Evolutionary conservation across 2,888 invertebrate species (phyloP), one percentile per base, ranked within the genome.

Genomic region (Apodemia duryi): DNA sequence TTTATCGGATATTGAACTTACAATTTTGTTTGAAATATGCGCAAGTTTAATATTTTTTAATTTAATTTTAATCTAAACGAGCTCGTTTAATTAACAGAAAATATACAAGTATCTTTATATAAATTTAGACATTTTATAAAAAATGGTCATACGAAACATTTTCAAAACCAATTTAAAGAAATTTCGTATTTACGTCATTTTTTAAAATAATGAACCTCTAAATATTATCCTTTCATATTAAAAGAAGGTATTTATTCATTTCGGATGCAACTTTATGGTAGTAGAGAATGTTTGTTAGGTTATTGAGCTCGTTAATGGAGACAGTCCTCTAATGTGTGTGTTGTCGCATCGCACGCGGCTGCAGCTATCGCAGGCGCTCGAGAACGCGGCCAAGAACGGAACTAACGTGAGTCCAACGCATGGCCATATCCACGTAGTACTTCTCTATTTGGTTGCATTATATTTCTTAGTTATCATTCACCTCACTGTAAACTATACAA

Each of bases 321-420:
- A 64, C 69, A 72, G 68, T 68, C 61, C 57, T 69, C 86, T 89
- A 89, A 89, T 83, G 73, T 85, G 80, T 86, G 86, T 89, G 81
- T 87, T 88, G 86, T 88, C 83, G 88, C 83, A 78, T 81, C 82
- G 82, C 83, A 80, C 84, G 71, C 81, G 82, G 79, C 75, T 78
- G 83, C 91, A 91, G 91, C 88, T 91, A 80, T 84, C 91, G 76
- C 91, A 95, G 94, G 94, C 94, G 92, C 94, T 95, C 92, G 95
- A 95, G 93, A 93, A 93, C 82, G 93, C 93, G 77, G 91, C 93
- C 86, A 95, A 94, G 89, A 94, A 93, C 85, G 95, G 95, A 88
- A 94, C 94, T 93, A 89, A 85, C 84, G 91, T 91, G 91, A 91
- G 91, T 91, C 81, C 73, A 72, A 76, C 77, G 88, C 90, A 89